phyloP scores from a whole-genome alignment of 2,888 invertebrate species.

The Anagyrus pseudococci region DNA sequence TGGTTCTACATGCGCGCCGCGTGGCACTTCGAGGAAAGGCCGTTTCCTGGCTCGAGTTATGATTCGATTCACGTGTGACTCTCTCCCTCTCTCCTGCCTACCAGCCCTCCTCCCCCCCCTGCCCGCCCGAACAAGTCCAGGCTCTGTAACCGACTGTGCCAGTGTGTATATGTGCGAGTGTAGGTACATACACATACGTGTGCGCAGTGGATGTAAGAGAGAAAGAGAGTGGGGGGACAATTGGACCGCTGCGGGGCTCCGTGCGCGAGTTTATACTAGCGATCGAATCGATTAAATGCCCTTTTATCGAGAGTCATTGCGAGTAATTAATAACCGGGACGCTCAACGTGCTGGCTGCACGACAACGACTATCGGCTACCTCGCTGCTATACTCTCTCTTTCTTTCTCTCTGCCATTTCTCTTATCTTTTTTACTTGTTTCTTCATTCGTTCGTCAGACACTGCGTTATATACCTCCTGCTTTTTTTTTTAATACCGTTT shows the following conservation, averaged over 20 bases:
- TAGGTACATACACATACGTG: background rate
- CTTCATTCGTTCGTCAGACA: too few relatives aligned
- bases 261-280: background rate
- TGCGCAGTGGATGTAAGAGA: too few relatives aligned
- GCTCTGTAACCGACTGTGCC: too few relatives aligned
- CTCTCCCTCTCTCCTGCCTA: too few relatives aligned
- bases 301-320: slow-evolving; percentile 51
- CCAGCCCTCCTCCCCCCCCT: too few relatives aligned
- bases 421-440: too few relatives aligned
- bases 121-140: too few relatives aligned
- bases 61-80: slow-evolving; percentile 16
- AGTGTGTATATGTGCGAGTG: background rate
- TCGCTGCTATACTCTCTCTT: too few relatives aligned
- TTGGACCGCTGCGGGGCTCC: slow-evolving; percentile 20
- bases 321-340: slow-evolving; percentile 50
- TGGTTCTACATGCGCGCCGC: background rate
- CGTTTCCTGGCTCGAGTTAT: slow-evolving; percentile 7
- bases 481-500: too few relatives aligned
- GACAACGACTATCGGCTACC: too few relatives aligned
- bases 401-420: too few relatives aligned
- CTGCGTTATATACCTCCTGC: too few relatives aligned
- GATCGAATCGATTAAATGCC: slow-evolving; percentile 46
- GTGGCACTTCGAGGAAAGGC: slow-evolving; percentile 6
- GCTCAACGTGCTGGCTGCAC: slow-evolving; percentile 14
- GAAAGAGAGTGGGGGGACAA: slow-evolving; percentile 21